Evolutionary conservation across 2,797 vertebrate genomes (phyloP), one percentile per base, ranked within the genome.

Genomic region (Typhlichthys eigenmanni): DNA sequence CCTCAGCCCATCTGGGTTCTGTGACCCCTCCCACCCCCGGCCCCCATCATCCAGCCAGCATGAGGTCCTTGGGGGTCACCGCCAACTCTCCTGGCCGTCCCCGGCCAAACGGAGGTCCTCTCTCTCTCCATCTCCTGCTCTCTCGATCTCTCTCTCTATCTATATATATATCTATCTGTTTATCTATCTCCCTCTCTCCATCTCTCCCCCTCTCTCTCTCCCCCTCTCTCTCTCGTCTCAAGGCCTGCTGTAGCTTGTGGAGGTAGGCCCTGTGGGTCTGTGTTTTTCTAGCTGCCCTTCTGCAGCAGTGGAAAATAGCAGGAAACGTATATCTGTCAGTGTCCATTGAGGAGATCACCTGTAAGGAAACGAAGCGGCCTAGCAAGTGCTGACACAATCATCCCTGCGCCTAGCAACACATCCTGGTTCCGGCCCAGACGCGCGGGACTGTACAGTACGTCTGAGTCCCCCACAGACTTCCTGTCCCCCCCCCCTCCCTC

Each of bases 311-410:
- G 78, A 91, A 89, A 91, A 91, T 89, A 87, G 88, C 89, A 91
- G 90, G 90, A 91, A 91, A 88, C 70, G 75, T 91, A 90, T 88
- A 90, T 91, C 90, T 91, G 90, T 91, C 90, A 91, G 87, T 90
- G 90, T 86, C 87, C 83, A 91, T 91, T 91, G 85, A 91, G 87
- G 86, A 89, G 89, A 91, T 92, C 89, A 92, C 91, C 91, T 92
- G 91, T 91, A 92, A 91, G 91, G 89, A 92, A 90, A 89, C 79
- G 69, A 74, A 86, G 82, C 81, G 81, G 85, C 84, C 85, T 17
- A 81, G 87, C 86, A 88, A 91, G 87, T 91, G 90, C 90, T 91
- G 90, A 92, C 89, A 89, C 88, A 90, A 90, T 89, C 89, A 89
- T 90, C 88, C 85, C 89, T 65, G 89, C 65, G 85, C 89, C 85